Base-by-base conservation (phyloP, 2,797 vertebrate genomes). In the Chelon labrosus region DNA sequence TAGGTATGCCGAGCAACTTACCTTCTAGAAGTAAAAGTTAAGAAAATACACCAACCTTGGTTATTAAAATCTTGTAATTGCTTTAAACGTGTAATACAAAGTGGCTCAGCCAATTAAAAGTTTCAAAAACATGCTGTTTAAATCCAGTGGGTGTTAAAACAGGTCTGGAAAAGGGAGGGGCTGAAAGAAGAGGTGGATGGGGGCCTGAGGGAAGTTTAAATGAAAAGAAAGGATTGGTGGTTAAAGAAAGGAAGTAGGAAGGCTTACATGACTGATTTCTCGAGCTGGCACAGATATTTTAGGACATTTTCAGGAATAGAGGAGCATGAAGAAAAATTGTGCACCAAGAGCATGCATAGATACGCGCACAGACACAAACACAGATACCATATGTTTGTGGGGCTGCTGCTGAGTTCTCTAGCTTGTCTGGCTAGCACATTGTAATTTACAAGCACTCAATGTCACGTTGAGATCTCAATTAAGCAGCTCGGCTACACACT, bases 391-490 rank as follows among this genome's bases (percentile, higher is more conserved):
- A 81, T 89, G 85, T 90, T 89, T 90, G 80, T 57, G 50, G 67
- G 77, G 72, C 73, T 85, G 76, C 82, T 69, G 84, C 84, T 70
- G 71, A 88, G 86, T 88, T 87, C 76, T 79, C 53, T 70, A 46
- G 84, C 76, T 87, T 83, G 91, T 92, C 91, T 94, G 91, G 90
- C 88, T 67, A 77, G 85, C 90, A 93, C 89, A 86, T 89, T 94
- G 91, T 93, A 93, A 93, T 94, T 95, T 93, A 93, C 87, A 88
- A 91, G 90, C 73, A 72, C 89, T 93, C 89, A 89, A 89, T 93
- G 93, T 94, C 94, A 94, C 82, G 69, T 88, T 93, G 93, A 94
- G 92, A 93, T 94, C 94, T 94, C 94, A 94, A 94, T 95, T 94
- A 93, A 93, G 91, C 85, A 86, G 82, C 84, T 81, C 81, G 75